Percentiles rank a stretch among this genome's conserved stretches.
phyloP scores from a whole-genome alignment of 2,888 invertebrate species.

The Polydrusus pterygomalis region DNA sequence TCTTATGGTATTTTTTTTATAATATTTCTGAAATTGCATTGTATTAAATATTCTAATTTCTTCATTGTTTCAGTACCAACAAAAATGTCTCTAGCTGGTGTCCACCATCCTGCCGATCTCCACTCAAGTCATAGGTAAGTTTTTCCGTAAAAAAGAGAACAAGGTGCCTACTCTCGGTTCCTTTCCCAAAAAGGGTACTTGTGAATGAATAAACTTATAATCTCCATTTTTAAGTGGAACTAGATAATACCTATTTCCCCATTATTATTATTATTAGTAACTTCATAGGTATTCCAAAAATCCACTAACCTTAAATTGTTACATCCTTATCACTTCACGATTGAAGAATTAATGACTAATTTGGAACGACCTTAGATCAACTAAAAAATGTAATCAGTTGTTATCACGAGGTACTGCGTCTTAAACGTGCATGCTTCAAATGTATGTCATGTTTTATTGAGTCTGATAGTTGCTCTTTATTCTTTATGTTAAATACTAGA shows the following conservation, averaged over 20 bases:
- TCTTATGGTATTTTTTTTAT: no score
- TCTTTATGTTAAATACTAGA: not conserved
- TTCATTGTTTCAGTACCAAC: constrained; percentile 71
- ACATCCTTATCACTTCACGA: not conserved
- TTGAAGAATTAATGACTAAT: not conserved
- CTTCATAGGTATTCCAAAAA: not conserved
- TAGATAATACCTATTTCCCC: no score
- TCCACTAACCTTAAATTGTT: not conserved
- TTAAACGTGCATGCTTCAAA: not conserved
- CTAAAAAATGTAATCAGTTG: not conserved
- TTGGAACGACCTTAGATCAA: not conserved
- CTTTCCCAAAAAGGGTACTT: no score
- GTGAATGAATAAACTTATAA: no score
- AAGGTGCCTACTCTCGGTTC: no score
- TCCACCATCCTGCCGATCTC: constrained; percentile 75
- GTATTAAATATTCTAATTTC: constrained; percentile 19
- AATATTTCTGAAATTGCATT: not conserved
- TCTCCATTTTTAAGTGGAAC: no score
- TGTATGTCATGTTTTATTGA: not conserved
- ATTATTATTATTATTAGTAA: no score
- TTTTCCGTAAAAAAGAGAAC: not conserved
- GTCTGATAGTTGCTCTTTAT: not conserved
- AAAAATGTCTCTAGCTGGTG: constrained; percentile 76
- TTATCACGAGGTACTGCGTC: not conserved
- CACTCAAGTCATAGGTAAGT: constrained; percentile 70